A percentile compares a stretch with the other conserved stretches of the same genome.
Evolutionary conservation across 2,888 invertebrate species (phyloP).

Genomic region (Mesodorylaimus sp.): DNA sequence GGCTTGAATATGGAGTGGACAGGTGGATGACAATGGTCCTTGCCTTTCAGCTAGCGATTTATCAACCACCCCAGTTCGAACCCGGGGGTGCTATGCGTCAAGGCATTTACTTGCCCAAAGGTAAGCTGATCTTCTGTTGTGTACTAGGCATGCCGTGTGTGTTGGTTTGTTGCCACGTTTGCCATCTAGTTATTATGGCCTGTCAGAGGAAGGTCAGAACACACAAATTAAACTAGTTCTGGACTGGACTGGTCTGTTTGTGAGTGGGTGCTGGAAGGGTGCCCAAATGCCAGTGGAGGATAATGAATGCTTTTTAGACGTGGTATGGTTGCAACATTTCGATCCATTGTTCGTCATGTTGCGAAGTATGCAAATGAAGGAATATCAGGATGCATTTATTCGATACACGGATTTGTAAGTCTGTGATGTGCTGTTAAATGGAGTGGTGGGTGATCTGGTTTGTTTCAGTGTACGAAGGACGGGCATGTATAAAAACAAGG

Average conservation of each 20-base stretch:
- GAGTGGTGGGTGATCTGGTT: constrained; percentile 7
- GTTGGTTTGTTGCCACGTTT: too few relatives aligned
- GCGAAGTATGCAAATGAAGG: constrained; percentile 69
- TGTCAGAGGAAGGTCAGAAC: too few relatives aligned
- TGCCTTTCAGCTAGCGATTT: constrained; percentile 50
- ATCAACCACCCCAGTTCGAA: constrained; percentile 71
- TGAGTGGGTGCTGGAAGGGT: too few relatives aligned
- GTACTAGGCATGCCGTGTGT: too few relatives aligned
- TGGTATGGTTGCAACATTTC: constrained; percentile 77
- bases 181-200: too few relatives aligned
- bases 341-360: constrained; percentile 80
- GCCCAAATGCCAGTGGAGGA: too few relatives aligned
- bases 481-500: constrained; percentile 35
- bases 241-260: too few relatives aligned
- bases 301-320: constrained; percentile 30
- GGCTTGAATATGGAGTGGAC: too few relatives aligned
- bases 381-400: constrained; percentile 85
- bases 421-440: not conserved
- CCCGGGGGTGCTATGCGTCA: constrained; percentile 49
- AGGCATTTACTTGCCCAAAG: constrained; percentile 64
- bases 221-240: too few relatives aligned
- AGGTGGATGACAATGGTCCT: too few relatives aligned
- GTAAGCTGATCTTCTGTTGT: too few relatives aligned
- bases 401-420: constrained; percentile 69
- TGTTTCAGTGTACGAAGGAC: constrained; percentile 40